Evolutionary conservation across 1,140 invertebrate genomes (phyloP), one percentile per base, ranked within the genome.

Genomic region (Drosophila tsacasi): DNA sequence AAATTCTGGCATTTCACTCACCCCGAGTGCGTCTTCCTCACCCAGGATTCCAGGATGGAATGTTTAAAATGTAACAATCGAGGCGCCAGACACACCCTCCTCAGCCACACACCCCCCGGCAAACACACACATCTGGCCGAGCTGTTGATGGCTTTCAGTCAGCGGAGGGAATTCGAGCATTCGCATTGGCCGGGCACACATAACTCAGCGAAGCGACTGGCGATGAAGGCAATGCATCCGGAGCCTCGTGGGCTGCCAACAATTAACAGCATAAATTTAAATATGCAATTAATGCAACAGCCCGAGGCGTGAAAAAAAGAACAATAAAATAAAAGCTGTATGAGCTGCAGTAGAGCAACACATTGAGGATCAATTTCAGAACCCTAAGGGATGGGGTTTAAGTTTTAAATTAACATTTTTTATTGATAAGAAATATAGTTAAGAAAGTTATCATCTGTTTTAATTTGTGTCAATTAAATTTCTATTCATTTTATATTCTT

Each of bases 201-300:
- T 74, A 74, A 74, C 68, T 74, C 71, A 74, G 37, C 47, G 37
- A 37, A 25, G 68, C 54, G 55, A 73, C 68, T 73, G 71, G 54
- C 68, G 59, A 74, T 74, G 69, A 73, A 50, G 69, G 67, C 69
- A 73, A 72, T 73, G 69, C 67, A 72, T 73, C 69, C 69, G 55
- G 67, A 21, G 39, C 23, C 68, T 52, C 55, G 55, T 74, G 67
- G 68, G 55, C 71, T 73, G 68, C 71, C 81, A 68, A 61, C 81
- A 89, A 89, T 90, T 85, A 89, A 89, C 81, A 90, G 71, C 81
- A 89, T 89, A 89, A 89, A 89, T 85, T 90, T 90, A 90, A 90
- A 89, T 90, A 90, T 85, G 85, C 81, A 89, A 90, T 89, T 89
- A 90, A 89, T 65, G 81, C 78, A 89, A 85, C 85, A 89, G 85